Base-by-base conservation (phyloP, 23 tunicate species). In the Ascidia mentula region DNA sequence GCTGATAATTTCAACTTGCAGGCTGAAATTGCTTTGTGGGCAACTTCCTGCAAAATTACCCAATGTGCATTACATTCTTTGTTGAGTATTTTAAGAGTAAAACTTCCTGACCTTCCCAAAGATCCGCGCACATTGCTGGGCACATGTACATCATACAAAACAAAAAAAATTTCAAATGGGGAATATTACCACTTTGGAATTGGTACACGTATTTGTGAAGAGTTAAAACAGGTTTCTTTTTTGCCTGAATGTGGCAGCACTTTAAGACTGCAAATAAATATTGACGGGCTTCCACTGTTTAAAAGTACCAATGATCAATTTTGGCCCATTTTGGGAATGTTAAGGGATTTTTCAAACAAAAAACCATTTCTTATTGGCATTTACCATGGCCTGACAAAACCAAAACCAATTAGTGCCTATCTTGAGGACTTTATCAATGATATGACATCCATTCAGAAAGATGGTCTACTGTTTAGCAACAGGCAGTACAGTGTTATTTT, bases 221-320 rank as follows among this genome's bases (percentile, higher is more conserved):
- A 74, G 46, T 39, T 74, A 35, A 37, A 38, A 35, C 40, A 36
- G 46, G 33, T 35, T 37, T 82, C 34, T 1, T 37, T 35, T 6
- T 37, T 37, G 73, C 77, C 78, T 35, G 36, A 34, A 36, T 53
- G 65, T 53, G 37, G 46, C 22, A 36, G 33, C n/a, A 26, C 45
- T 34, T 38, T 83, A 8, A 36, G 36, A 37, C 60, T 83, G 75
- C 82, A 85, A 26, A 45, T 85, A 34, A 85, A 85, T 70, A 70
- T 85, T 59, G 89, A 77, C 77, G 89, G 89, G 30, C 35, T 85
- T 32, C 89, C 82, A n/a, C 28, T 85, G 65, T 85, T 85, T 70
- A 69, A 85, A 70, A 77, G 82, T 34, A 46, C 72, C 45, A 77
- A 70, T n/a, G 34, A 31, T 33, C 78, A 70, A 77, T 45, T 85